A percentile compares a stretch with the other conserved stretches of the same genome.
These are phyloP conservation scores for Hypolimnas misippus DNA, from an alignment of 2,888 invertebrate species.

Conservation along the genomic window DNA sequence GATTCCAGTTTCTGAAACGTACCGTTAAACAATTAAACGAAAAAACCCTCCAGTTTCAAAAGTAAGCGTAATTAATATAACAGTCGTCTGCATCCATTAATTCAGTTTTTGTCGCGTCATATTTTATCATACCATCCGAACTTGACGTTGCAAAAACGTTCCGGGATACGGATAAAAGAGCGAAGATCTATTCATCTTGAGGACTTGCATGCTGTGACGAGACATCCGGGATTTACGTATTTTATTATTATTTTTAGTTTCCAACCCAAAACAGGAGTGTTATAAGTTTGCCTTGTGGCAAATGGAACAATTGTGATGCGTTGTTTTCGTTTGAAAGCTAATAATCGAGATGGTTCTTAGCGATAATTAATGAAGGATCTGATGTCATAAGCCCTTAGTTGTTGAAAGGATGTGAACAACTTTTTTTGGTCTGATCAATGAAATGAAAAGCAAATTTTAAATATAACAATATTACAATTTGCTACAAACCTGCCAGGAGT, in stretches of 20 bases:
- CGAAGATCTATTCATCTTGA: conserved; percentile 60
- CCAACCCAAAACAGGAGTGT: background rate
- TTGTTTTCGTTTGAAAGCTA: no score
- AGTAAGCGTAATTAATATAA: conserved; percentile 60
- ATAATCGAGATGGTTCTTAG: no score
- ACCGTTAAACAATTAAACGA: conserved; percentile 25
- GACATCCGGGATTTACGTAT: conserved; percentile 14
- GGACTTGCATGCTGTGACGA: conserved; percentile 29
- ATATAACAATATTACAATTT: no score
- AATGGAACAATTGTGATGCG: no score
- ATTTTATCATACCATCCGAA: conserved; percentile 55
- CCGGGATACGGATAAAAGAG: conserved; percentile 48
- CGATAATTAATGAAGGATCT: no score
- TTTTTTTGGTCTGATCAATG: no score
- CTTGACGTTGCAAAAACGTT: conserved; percentile 52
- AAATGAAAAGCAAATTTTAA: no score
- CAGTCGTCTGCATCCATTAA: conserved; percentile 62
- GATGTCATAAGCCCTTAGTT: no score
- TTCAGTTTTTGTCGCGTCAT: conserved; percentile 63
- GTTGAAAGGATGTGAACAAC: no score
- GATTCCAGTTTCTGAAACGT: conserved; percentile 22
- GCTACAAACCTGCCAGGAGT: no score
- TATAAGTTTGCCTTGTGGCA: no score
- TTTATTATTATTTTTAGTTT: conserved; percentile 12
- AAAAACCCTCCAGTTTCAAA: conserved; percentile 38